Percentiles rank a stretch among this genome's conserved stretches.
Conservation (phyloP, 2,113 vertebrate genomes). For the Nibea albiflora region DNA sequence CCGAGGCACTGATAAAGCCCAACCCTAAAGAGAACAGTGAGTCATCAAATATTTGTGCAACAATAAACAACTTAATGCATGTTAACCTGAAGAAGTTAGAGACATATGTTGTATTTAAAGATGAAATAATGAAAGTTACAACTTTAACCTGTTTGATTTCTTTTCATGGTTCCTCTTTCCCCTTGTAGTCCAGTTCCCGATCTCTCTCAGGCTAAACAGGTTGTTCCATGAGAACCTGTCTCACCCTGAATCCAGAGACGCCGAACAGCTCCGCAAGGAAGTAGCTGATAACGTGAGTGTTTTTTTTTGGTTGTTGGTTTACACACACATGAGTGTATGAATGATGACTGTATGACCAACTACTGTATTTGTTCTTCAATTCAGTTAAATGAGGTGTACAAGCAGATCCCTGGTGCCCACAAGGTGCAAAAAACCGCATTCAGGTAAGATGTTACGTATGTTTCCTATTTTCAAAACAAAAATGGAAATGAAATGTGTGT, state of each 20-base stretch:
- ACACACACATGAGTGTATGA: neutral
- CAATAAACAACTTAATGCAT: neutral
- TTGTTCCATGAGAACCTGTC: constrained; percentile 89
- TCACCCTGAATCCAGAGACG: constrained; percentile 86
- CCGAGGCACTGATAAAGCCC: constrained; percentile 77
- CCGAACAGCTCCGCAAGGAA: constrained; percentile 88
- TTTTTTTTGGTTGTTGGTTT: neutral
- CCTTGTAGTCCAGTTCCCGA: constrained; percentile 88
- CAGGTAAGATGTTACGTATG: constrained; percentile 84
- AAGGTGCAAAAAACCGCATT: constrained; percentile 92
- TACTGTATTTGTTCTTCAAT: constrained; percentile 25
- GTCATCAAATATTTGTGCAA: constrained; percentile 47
- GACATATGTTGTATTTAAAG: neutral
- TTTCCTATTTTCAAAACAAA: neutral
- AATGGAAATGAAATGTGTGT: neutral
- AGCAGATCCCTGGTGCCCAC: constrained; percentile 87
- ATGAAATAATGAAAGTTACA: neutral
- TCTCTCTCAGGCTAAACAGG: constrained; percentile 91
- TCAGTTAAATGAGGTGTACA: constrained; percentile 92
- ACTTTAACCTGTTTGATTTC: neutral
- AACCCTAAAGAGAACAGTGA: constrained; percentile 90
- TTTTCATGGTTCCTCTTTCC: neutral
- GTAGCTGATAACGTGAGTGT: constrained; percentile 92
- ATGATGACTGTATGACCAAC: constrained; percentile 68
- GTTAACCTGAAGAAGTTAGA: neutral